A percentile compares a stretch with the other conserved stretches of the same genome.
Evolutionary conservation across 2,888 invertebrate species (phyloP).

Genomic region (Germaria angustata): DNA sequence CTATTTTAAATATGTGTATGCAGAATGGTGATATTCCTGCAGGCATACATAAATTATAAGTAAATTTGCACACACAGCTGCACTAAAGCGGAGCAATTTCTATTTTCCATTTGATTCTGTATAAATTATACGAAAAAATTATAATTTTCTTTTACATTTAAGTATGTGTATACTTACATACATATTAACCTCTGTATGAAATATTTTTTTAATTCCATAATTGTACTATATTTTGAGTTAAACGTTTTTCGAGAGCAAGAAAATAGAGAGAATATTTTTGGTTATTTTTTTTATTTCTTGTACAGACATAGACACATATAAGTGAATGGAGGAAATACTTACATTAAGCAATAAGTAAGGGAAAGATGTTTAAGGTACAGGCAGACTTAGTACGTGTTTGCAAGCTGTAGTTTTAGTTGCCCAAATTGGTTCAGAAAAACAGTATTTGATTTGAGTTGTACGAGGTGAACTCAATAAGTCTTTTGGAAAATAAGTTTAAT

Average conservation of each 20-base stretch:
- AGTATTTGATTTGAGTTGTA: no score
- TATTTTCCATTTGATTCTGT: conserved; percentile 42
- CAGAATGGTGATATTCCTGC: neutral
- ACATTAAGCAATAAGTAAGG: no score
- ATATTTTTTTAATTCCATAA: neutral
- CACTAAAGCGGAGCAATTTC: neutral
- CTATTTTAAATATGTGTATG: neutral
- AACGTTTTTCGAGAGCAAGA: neutral
- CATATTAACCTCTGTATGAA: neutral
- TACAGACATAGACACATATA: no score
- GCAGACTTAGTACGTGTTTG: no score
- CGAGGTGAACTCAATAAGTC: no score
- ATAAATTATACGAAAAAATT: conserved; percentile 48
- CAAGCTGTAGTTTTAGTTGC: no score
- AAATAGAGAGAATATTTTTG: neutral
- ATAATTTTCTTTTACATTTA: conserved; percentile 42
- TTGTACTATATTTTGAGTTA: conserved; percentile 16
- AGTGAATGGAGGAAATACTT: no score
- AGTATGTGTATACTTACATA: neutral
- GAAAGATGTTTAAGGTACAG: no score
- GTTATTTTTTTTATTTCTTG: neutral
- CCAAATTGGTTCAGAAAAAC: no score
- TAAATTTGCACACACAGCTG: neutral
- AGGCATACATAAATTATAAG: conserved; percentile 1
- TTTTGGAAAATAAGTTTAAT: no score